Evolutionary conservation across 2,888 invertebrate species (phyloP), one percentile per base, ranked within the genome.

Genomic region (Stomorhina lunata): DNA sequence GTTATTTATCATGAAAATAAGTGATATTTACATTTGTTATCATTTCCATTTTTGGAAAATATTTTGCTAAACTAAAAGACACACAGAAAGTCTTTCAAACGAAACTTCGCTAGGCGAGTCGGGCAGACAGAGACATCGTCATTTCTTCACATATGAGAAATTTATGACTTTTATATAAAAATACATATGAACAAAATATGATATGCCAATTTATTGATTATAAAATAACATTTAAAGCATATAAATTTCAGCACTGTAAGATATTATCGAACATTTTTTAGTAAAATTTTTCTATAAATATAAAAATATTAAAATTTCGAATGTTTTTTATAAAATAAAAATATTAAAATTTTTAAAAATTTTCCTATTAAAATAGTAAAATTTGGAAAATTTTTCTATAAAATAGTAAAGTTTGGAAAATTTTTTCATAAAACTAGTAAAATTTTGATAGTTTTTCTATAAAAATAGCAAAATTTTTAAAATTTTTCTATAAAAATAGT

Each of bases 151-250:
- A 20, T 48, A 27, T 37, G 12, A 20, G 4, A 20, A 40, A 17
- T 53, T 57, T 57, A 4, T 37, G 17, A n/a, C 2, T 32, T 12
- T 12, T 10, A 15, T 29, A 50, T 17, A 48, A 32, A 65, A 57
- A 45, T 53, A 63, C 45, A 65, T 65, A 29, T 65, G 45, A 37
- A 65, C 34, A 61, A 45, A 63, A 63, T n/a, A 57, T 71, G 20
- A 57, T 72, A 57, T 57, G 48, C 65, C 57, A 78, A 65, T 48
- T n/a, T 65, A 71, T 78, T 63, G 63, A 71, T 78, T 71, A 71
- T 65, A 17, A 55, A 61, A 55, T 32, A n/a, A 5, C 20, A 65
- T 27, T 57, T 40, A 59, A 53, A 61, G 32, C 15, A 20, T 59
- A 40, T 9, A 29, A 40, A 29, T 12, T 65, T 9, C 37, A 22